Evolutionary conservation across 2,888 invertebrate species (phyloP).

Genomic region (Drosophila siamana): DNA sequence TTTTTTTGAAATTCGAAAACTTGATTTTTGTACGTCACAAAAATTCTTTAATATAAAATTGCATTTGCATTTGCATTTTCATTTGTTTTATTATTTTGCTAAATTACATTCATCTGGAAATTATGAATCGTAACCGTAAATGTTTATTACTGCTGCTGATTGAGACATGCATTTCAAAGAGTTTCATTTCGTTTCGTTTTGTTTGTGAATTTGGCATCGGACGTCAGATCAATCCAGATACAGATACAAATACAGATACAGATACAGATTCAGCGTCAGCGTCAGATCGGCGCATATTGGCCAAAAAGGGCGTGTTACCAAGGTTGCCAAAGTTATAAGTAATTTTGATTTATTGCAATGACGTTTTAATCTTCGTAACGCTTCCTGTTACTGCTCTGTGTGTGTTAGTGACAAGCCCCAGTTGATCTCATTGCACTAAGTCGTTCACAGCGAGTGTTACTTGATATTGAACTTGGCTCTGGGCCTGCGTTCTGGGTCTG

Average conservation of each 20-base stretch:
- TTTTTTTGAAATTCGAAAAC: slow-evolving; percentile 22
- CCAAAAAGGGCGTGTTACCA: slow-evolving; percentile 66
- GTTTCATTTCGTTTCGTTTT: slow-evolving; percentile 15
- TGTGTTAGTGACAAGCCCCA: slow-evolving; percentile 54
- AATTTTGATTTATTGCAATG: slow-evolving; percentile 69
- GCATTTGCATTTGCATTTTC: slow-evolving; percentile 42
- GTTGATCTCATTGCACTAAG: slow-evolving; percentile 59
- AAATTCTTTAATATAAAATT: slow-evolving; percentile 57
- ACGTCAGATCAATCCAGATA: not conserved
- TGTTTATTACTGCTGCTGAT: slow-evolving; percentile 51
- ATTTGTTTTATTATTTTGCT: slow-evolving; percentile 52
- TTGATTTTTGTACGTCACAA: slow-evolving; percentile 36
- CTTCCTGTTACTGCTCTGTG: slow-evolving; percentile 61
- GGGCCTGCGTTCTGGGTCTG: slow-evolving; percentile 33
- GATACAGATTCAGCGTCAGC: not conserved
- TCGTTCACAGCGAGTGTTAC: slow-evolving; percentile 60
- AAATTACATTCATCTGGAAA: slow-evolving; percentile 39
- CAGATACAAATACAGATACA: too few relatives aligned
- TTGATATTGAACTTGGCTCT: slow-evolving; percentile 77
- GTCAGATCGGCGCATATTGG: slow-evolving; percentile 3
- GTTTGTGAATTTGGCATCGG: slow-evolving; percentile 5
- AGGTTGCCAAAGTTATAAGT: slow-evolving; percentile 49
- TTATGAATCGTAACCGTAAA: slow-evolving; percentile 44
- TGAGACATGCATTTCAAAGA: slow-evolving; percentile 45
- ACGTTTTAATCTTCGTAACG: slow-evolving; percentile 44